Evolutionary conservation across 2,113 vertebrate species (phyloP).

Genomic region (Monopterus albus): DNA sequence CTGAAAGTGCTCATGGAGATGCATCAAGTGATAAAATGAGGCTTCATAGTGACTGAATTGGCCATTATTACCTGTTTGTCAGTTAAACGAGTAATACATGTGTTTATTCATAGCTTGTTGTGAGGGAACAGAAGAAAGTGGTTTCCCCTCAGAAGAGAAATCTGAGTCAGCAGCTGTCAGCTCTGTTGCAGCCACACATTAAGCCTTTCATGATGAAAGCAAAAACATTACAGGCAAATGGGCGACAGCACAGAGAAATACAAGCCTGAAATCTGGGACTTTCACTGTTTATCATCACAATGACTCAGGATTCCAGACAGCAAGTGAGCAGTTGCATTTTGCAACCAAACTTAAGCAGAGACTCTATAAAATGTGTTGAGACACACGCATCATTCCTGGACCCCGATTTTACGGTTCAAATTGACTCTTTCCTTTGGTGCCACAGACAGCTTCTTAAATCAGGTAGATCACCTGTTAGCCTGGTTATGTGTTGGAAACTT

Average conservation of each 20-base stretch:
- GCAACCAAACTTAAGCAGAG: no score
- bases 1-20: not conserved
- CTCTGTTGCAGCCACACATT: constrained; percentile 34
- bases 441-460: no score
- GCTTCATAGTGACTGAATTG: not conserved
- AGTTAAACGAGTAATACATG: not conserved
- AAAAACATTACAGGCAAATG: constrained; percentile 24
- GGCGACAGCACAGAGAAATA: not conserved
- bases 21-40: not conserved
- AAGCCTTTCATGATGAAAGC: constrained; percentile 53
- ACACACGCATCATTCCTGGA: no score
- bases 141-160: constrained; percentile 34
- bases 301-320: no score
- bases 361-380: no score
- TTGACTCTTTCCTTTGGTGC: no score
- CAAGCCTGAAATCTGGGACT: not conserved
- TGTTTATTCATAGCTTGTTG: not conserved
- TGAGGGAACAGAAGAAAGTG: not conserved
- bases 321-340: no score
- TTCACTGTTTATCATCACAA: constrained; percentile 40
- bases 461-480: no score
- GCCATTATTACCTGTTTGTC: not conserved
- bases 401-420: no score
- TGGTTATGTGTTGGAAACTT: no score
- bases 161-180: constrained; percentile 74